Evolutionary conservation across 2,113 vertebrate genomes (phyloP), one percentile per base, ranked within the genome.

Genomic region (Plestiodon gilberti): DNA sequence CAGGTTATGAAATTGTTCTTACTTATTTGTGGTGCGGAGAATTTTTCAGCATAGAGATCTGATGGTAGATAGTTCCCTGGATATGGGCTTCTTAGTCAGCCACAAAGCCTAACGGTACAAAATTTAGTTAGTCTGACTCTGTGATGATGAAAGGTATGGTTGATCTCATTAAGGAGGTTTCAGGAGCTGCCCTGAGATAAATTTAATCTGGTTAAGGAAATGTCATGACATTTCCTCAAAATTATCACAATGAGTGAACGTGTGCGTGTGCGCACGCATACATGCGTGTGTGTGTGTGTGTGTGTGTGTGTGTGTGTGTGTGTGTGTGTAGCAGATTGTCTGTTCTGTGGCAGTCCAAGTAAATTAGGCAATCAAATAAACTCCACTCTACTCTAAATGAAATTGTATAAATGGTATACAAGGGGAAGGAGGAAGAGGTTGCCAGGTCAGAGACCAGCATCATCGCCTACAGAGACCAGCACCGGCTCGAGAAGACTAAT

Each of bases 131-230:
- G 78, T 88, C 81, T 22, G 75, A 55, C 75, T 88, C 81, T 22
- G 75, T 52, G 79, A 92, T 84, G 22, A 80, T 78, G 10, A 88
- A 85, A 86, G 87, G 57, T 74, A 78, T 6, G 83, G 11, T 88
- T 90, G 84, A 89, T 88, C 22, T 25, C 86, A 17, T 6, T 83
- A 89, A 82, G 23, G n/a, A 89, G 59, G 69, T 87, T 92, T 91
- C 35, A 88, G 35, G 18, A 61, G 40, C 64, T 90, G 88, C 89
- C 62, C 80, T 43, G 20, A 81, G 25, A 85, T 88, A 81, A 87
- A 88, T 84, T 61, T 22, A 82, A 69, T 7, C 23, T 73, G 64
- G 1, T 76, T 13, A 71, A 71, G 87, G 7, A 43, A 85, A 75
- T 35, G 82, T 82, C 33, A 81, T 70, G 9, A 87, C 43, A 73